Conservation (phyloP, 2,797 vertebrate species). For the Smutsia temminckii region DNA sequence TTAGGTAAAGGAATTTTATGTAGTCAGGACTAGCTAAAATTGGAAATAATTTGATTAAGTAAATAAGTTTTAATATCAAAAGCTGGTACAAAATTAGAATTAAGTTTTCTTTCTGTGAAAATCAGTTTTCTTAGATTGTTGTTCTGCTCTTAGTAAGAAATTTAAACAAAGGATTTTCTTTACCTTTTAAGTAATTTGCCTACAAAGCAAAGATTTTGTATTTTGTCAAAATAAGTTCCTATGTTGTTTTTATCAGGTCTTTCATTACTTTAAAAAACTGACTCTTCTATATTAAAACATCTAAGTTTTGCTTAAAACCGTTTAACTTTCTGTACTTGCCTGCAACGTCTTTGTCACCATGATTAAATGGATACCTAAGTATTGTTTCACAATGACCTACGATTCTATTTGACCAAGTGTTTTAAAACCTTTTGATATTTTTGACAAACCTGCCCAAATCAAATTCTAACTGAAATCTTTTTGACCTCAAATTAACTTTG, state of each 20-base stretch:
- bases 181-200: neutral
- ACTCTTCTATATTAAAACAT: neutral
- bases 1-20: neutral
- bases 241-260: neutral
- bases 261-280: neutral
- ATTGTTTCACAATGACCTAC: neutral
- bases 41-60: neutral
- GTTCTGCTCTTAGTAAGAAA: neutral
- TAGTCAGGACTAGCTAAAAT: neutral
- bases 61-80: neutral
- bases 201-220: neutral
- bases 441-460: neutral
- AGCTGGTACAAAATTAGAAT: neutral
- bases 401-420: neutral
- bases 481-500: neutral
- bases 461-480: neutral
- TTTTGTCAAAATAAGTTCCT: neutral
- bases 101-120: neutral
- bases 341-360: neutral
- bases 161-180: neutral
- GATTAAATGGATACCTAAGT: neutral
- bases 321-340: neutral
- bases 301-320: neutral
- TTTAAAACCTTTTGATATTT: neutral
- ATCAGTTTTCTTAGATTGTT: neutral